Conservation (phyloP, 1,140 invertebrate genomes). For the Drosophila aff. region DNA sequence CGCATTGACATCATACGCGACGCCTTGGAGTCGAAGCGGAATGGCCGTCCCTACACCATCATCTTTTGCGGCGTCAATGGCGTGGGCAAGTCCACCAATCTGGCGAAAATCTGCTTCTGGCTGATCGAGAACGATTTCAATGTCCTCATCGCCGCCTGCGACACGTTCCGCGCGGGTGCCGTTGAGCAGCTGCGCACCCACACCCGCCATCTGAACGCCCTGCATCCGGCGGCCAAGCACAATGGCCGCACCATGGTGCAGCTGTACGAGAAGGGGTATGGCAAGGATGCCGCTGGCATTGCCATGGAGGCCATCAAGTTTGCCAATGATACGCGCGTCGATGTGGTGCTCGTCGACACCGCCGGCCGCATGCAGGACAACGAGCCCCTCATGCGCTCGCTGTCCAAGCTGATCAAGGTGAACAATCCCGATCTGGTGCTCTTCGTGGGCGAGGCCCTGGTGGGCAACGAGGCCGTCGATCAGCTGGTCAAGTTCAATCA, state of each 20-base stretch:
- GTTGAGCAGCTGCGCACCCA: constrained; percentile 99
- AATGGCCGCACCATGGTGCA: constrained; percentile 93
- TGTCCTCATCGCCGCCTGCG: constrained; percentile 99
- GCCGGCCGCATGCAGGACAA: constrained; percentile 99
- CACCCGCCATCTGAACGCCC: constrained; percentile 95
- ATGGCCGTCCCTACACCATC: constrained; percentile 96
- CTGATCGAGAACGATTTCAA: constrained; percentile 98
- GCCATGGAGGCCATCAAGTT: constrained; percentile 98
- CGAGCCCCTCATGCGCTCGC: constrained; percentile 98
- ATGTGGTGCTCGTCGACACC: constrained; percentile 98
- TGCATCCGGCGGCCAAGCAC: constrained; percentile 93
- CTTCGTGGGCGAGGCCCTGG: constrained; percentile 99
- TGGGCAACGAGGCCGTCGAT: constrained; percentile 99
- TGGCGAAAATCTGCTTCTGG: constrained; percentile 99
- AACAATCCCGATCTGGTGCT: constrained; percentile 99
- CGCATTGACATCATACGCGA: constrained; percentile 99
- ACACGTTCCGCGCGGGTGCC: constrained; percentile 99
- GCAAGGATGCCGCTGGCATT: constrained; percentile 99
- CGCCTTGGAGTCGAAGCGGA: constrained; percentile 94
- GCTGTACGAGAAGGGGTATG: constrained; percentile 99
- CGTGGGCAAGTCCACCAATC: constrained; percentile 99
- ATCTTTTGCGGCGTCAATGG: constrained; percentile 99
- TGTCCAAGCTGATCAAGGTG: constrained; percentile 95
- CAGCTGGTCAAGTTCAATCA: constrained; percentile 99
- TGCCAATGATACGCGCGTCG: constrained; percentile 92